These are phyloP conservation scores for Thamnophis elegans DNA, from an alignment of 2,797 vertebrate genomes.

Conservation along the genomic window DNA sequence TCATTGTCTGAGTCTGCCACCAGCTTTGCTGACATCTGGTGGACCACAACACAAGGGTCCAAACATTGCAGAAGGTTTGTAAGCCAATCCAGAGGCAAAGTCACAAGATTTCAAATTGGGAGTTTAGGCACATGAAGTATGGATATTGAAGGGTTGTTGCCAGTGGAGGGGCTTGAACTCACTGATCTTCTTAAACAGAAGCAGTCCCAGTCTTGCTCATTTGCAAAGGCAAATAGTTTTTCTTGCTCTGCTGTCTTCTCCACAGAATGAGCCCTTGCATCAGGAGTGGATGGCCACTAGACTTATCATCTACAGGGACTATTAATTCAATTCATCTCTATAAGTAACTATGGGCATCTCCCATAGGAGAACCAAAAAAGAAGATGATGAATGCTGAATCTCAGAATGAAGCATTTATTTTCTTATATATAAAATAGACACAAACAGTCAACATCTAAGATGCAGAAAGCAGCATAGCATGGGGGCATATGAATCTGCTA, in stretches of 20 bases:
- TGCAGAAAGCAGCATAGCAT: neutral
- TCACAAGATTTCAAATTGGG: neutral
- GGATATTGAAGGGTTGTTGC: neutral
- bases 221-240: neutral
- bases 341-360: neutral
- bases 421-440: neutral
- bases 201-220: neutral
- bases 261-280: neutral
- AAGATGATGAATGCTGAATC: neutral
- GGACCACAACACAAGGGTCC: neutral
- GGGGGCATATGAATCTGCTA: neutral
- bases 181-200: neutral
- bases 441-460: neutral
- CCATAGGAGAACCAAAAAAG: neutral
- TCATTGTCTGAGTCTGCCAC: too few relatives aligned
- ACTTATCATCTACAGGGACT: neutral
- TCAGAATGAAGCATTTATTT: neutral
- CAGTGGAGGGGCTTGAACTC: neutral
- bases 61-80: neutral
- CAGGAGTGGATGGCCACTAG: neutral
- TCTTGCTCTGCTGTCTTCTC: neutral
- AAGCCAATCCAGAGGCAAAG: neutral
- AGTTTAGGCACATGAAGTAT: neutral
- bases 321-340: neutral
- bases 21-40: too few relatives aligned